Percentiles rank a stretch among this genome's conserved stretches.
Evolutionary conservation across 2,113 vertebrate genomes (phyloP).

Genomic region (Ginglymostoma cirratum): DNA sequence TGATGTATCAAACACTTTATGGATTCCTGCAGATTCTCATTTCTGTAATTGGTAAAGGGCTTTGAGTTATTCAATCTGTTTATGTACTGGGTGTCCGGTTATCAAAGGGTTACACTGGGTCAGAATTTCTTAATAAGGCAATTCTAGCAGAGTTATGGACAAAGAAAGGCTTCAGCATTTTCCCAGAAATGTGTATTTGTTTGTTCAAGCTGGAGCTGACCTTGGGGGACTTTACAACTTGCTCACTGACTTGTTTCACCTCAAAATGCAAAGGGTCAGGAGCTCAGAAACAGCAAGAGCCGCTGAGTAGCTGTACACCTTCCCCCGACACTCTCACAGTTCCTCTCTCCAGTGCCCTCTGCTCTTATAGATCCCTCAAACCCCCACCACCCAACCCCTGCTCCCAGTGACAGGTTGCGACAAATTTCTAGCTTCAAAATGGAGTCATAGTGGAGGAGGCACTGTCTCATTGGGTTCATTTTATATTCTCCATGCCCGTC

Average conservation of each 20-base stretch:
- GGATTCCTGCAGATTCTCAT: background rate
- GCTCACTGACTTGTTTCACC: background rate
- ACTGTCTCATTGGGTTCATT: too few relatives aligned
- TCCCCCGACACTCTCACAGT: too few relatives aligned
- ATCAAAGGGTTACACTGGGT: background rate
- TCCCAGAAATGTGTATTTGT: background rate
- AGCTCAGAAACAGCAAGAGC: too few relatives aligned
- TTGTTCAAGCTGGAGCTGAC: background rate
- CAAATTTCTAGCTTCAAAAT: too few relatives aligned
- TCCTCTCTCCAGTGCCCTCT: too few relatives aligned
- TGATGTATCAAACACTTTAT: background rate
- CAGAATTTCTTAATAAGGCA: background rate
- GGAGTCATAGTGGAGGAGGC: too few relatives aligned
- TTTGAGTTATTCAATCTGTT: background rate
- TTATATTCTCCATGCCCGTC: background rate
- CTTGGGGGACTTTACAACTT: background rate
- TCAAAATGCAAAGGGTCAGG: background rate
- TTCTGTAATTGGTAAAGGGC: background rate
- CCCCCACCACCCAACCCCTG: too few relatives aligned
- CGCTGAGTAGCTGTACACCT: too few relatives aligned
- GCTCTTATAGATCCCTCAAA: too few relatives aligned
- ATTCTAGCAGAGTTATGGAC: background rate
- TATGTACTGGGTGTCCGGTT: background rate
- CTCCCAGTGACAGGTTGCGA: too few relatives aligned
- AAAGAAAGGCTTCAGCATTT: background rate